A percentile compares a stretch with the other conserved stretches of the same genome.
phyloP scores from a whole-genome alignment of 2,888 invertebrate genomes.

The Netelia melanura region DNA sequence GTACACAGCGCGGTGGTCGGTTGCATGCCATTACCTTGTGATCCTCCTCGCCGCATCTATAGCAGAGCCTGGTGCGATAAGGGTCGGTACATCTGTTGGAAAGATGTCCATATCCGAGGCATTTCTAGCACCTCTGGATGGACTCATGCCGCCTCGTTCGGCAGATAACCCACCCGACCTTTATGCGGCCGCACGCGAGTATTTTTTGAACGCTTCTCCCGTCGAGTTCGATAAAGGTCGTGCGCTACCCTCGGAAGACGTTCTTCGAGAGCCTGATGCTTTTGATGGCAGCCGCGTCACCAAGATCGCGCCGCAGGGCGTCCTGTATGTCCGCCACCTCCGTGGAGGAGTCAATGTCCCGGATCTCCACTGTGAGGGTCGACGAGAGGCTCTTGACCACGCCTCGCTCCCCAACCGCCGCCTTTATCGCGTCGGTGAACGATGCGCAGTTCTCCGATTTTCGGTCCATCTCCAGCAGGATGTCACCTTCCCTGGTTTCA shows the following conservation, averaged over 20 bases:
- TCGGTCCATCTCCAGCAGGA: conserved; percentile 49
- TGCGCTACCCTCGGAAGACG: conserved; percentile 37
- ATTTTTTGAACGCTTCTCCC: conserved; percentile 17
- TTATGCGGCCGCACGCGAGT: conserved; percentile 19
- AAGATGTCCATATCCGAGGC: conserved; percentile 56
- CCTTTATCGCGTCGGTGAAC: conserved; percentile 44
- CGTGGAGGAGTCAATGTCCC: conserved; percentile 37
- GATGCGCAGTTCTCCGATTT: conserved; percentile 29
- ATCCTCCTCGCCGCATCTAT: conserved; percentile 64
- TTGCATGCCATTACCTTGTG: conserved; percentile 62
- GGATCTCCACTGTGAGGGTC: conserved; percentile 40
- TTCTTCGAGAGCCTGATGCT: conserved; percentile 51
- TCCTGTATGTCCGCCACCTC: conserved; percentile 2
- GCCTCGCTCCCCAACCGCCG: conserved; percentile 28
- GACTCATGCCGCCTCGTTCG: conserved; percentile 1
- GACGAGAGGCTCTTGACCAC: conserved; percentile 29
- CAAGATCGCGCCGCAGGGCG: conserved; percentile 15
- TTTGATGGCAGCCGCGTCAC: conserved; percentile 18
- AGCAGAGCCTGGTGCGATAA: conserved; percentile 65
- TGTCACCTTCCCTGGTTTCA: conserved; percentile 50
- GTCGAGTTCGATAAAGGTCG: conserved; percentile 23
- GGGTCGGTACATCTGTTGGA: conserved; percentile 35
- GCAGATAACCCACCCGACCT: conserved; percentile 49
- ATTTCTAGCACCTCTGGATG: conserved; percentile 39
- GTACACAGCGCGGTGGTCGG: conserved; percentile 48